phyloP scores from a whole-genome alignment of 2,113 vertebrate genomes.

The Scomber scombrus region DNA sequence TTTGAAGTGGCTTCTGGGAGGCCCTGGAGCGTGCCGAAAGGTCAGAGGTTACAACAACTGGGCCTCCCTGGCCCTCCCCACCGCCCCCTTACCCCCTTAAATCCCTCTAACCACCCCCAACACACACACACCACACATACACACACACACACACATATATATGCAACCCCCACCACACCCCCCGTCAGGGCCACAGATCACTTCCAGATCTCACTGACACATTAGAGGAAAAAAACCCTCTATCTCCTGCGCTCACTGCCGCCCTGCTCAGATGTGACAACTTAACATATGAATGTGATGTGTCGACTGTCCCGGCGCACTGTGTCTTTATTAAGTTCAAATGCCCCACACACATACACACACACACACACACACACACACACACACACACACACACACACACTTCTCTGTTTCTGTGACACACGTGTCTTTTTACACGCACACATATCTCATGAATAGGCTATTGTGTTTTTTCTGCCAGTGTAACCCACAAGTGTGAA shows the following conservation, averaged over 20 bases:
- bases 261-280: constrained; percentile 26
- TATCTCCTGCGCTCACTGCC: constrained; percentile 17
- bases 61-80: constrained; percentile 73
- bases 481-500: constrained; percentile 38
- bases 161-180: not conserved
- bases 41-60: constrained; percentile 86
- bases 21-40: constrained; percentile 80
- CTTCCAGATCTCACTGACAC: constrained; percentile 73
- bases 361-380: not conserved
- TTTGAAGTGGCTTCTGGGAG: constrained; percentile 86
- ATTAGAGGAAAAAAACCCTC: constrained; percentile 33
- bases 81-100: constrained; percentile 44
- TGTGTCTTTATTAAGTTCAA: constrained; percentile 23
- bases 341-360: not conserved
- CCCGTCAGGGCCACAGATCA: constrained; percentile 68
- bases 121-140: constrained; percentile 23
- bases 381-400: too few species aligned
- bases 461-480: constrained; percentile 41
- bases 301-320: not conserved
- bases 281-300: constrained; percentile 28
- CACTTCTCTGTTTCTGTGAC: not conserved
- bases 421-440: constrained; percentile 22
- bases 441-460: constrained; percentile 33
- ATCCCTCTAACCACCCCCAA: constrained; percentile 37
- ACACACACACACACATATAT: constrained; percentile 25